These are phyloP conservation scores for Actinernus sp. DNA, from an alignment of 92 coral and sea anemone species.

Conservation along the genomic window DNA sequence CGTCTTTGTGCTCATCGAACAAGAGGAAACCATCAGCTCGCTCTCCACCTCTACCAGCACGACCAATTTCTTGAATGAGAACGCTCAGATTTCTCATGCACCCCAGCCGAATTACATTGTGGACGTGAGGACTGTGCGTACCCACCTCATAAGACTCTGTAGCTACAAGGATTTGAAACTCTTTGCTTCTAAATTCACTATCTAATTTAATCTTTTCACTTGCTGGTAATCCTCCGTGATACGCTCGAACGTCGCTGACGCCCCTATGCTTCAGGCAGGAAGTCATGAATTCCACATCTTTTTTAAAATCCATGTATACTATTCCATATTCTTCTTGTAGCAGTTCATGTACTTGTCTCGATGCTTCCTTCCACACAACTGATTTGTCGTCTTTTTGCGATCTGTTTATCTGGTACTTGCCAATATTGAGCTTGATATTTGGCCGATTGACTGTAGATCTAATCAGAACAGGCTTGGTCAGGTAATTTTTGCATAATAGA, in stretches of 20 bases:
- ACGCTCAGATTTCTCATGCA: conserved; percentile 67
- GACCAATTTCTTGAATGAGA: conserved; percentile 58
- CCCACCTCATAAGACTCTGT: conserved; percentile 69
- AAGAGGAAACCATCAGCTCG: conserved; percentile 36
- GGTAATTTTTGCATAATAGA: conserved; percentile 10
- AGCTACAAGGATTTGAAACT: conserved; percentile 56
- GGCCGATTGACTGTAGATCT: conserved; percentile 6
- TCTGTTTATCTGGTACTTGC: conserved; percentile 13
- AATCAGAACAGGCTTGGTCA: conserved; percentile 14
- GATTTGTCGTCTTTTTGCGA: too few species aligned
- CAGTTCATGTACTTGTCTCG: neutral
- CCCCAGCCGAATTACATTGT: conserved; percentile 36
- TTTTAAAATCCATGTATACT: too few species aligned
- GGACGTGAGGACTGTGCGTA: conserved; percentile 68
- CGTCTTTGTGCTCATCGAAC: conserved; percentile 53
- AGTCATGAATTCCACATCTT: conserved; percentile 27
- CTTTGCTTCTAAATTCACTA: conserved; percentile 22
- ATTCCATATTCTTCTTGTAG: conserved; percentile 15
- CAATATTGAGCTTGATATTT: conserved; percentile 30
- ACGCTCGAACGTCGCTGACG: conserved; percentile 19
- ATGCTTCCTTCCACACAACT: conserved; percentile 15
- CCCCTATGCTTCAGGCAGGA: conserved; percentile 7
- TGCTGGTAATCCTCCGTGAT: conserved; percentile 38
- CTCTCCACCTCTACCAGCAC: conserved; percentile 58
- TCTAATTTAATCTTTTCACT: conserved; percentile 15